Conservation (phyloP, 2,797 vertebrate species). For the Buphagus erythrorhynchus region DNA sequence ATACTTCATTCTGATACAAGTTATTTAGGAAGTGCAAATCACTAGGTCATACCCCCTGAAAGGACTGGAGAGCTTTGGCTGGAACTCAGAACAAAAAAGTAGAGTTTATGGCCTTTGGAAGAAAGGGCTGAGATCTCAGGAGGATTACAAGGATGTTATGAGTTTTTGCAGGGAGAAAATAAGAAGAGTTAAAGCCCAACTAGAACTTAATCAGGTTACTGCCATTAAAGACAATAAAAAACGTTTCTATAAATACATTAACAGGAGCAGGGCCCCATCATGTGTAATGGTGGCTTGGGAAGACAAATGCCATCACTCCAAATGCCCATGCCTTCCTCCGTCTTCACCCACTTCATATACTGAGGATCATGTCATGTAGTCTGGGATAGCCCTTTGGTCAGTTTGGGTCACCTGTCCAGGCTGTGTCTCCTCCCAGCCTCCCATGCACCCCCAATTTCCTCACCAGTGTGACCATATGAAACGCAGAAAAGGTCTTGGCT, state of each 20-base stretch:
- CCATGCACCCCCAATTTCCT: not conserved
- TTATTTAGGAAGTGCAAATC: not conserved
- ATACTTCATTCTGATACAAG: not conserved
- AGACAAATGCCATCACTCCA: not conserved
- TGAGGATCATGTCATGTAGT: not conserved
- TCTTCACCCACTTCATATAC: not conserved
- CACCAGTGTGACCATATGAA: not conserved
- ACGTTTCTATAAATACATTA: not conserved
- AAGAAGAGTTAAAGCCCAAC: not conserved
- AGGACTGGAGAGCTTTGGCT: not conserved
- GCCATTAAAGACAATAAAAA: not conserved
- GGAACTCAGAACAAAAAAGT: not conserved
- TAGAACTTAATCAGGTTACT: not conserved
- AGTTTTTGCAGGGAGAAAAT: not conserved
- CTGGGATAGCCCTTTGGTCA: not conserved
- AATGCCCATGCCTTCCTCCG: not conserved
- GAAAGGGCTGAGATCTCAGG: not conserved
- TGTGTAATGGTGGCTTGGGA: not conserved
- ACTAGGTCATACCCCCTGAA: not conserved
- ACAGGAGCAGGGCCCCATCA: not conserved
- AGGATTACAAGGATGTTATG: not conserved
- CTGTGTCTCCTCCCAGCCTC: not conserved
- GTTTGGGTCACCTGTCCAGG: accelerated
- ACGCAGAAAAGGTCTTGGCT: not conserved
- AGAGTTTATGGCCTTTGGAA: not conserved